Conservation (phyloP, 53 echinoderm and acorn worm genomes). For the Arbacia lixula region DNA sequence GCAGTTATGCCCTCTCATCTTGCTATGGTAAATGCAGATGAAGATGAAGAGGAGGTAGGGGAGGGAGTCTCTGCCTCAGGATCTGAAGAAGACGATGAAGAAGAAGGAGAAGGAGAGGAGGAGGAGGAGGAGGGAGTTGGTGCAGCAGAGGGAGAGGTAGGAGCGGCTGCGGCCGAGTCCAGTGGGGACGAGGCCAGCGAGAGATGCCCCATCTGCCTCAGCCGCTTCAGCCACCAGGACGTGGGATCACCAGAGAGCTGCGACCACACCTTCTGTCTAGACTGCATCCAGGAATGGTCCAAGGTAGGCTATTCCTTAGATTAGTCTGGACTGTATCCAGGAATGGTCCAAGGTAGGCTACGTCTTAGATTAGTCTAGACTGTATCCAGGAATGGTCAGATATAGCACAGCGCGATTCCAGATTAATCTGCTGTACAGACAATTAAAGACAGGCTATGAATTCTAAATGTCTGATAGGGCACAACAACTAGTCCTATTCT, state of each 20-base stretch:
- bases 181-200: constrained; percentile 55
- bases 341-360: constrained; percentile 81
- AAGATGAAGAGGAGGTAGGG: too few relatives aligned
- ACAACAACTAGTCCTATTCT: too few relatives aligned
- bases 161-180: constrained; percentile 40
- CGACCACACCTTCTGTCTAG: constrained; percentile 90
- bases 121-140: constrained; percentile 42
- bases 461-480: too few relatives aligned
- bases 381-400: constrained; percentile 85
- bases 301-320: constrained; percentile 75
- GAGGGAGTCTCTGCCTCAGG: too few relatives aligned
- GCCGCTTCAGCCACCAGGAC: constrained; percentile 73
- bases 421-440: background rate
- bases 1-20: too few relatives aligned
- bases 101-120: constrained; percentile 24
- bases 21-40: too few relatives aligned
- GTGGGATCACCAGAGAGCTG: constrained; percentile 93
- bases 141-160: constrained; percentile 56
- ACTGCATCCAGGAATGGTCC: constrained; percentile 93
- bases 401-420: constrained; percentile 20
- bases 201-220: constrained; percentile 84
- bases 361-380: constrained; percentile 12
- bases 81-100: constrained; percentile 30
- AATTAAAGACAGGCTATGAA: too few relatives aligned
- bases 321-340: constrained; percentile 61